phyloP scores from a whole-genome alignment of 2,888 invertebrate genomes.

The Microctonus hyperodae region DNA sequence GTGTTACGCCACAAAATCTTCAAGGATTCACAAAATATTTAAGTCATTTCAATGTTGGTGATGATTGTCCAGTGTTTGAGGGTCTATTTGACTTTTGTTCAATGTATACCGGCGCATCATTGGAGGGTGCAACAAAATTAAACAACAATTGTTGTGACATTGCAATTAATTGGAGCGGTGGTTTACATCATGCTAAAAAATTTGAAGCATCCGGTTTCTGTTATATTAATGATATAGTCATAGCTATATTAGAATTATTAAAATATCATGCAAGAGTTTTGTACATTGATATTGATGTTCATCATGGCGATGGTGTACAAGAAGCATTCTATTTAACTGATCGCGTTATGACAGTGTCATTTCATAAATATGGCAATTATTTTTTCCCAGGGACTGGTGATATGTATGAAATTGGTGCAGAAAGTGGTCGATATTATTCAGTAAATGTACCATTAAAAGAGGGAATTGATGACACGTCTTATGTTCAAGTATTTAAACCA shows the following conservation, averaged over 20 bases:
- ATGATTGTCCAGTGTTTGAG: slow-evolving; percentile 95
- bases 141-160: slow-evolving; percentile 96
- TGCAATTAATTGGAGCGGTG: slow-evolving; percentile 99
- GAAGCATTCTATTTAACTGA: slow-evolving; percentile 98
- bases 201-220: slow-evolving; percentile 99
- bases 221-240: slow-evolving; percentile 99
- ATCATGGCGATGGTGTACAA: slow-evolving; percentile 96
- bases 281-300: slow-evolving; percentile 99
- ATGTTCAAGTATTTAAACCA: slow-evolving; percentile 92
- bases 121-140: slow-evolving; percentile 95
- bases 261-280: slow-evolving; percentile 94
- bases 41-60: slow-evolving; percentile 96
- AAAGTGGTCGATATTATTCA: slow-evolving; percentile 94
- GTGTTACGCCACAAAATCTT: slow-evolving; percentile 95
- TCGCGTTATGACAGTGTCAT: slow-evolving; percentile 98
- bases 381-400: slow-evolving; percentile 99
- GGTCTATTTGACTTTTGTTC: slow-evolving; percentile 98
- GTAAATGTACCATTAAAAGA: slow-evolving; percentile 98
- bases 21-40: slow-evolving; percentile 92
- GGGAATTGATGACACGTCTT: slow-evolving; percentile 94
- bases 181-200: slow-evolving; percentile 98
- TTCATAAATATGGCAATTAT: slow-evolving; percentile 97
- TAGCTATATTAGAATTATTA: slow-evolving; percentile 92
- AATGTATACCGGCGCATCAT: slow-evolving; percentile 96
- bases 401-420: slow-evolving; percentile 98